Evolutionary conservation across 2,797 vertebrate genomes (phyloP), one percentile per base, ranked within the genome.

Genomic region (Melanotaenia nigrans): DNA sequence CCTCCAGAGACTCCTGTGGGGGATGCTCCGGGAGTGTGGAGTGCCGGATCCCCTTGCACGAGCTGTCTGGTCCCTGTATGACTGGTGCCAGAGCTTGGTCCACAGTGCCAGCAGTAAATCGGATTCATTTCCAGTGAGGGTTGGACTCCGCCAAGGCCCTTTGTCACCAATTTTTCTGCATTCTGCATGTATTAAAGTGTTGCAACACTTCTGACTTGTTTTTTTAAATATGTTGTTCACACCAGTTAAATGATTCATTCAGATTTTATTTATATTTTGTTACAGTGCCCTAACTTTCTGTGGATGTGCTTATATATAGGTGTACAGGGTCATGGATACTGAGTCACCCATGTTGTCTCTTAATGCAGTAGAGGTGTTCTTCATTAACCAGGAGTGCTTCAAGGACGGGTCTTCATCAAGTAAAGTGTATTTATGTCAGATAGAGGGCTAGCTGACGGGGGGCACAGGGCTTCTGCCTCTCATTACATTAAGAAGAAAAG

Each of bases 341-440:
- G 54, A 78, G 71, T 60, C 75, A 45, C 20, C 40, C 54, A 30
- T 80, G 79, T 81, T 79, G 84, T 86, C 61, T 76, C 63, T 70
- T 89, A 83, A 89, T 87, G 85, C 85, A 81, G 78, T 75, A 64
- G 62, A 84, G 62, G 77, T 68, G 22, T 71, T 89, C 81, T 93
- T 93, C 88, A 93, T 93, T 91, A 92, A 79, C 62, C 76, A 82
- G 71, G 61, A 92, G 92, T 92, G 91, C 87, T 77, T 75, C 64
- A 60, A 67, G 83, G 82, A 91, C 51, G 24, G 77, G 42, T 73
- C 79, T 85, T 93, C 90, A 93, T 95, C 90, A 92, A 77, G 78
- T 65, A 88, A 91, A 95, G 93, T 94, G 92, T 88, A 85, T 90
- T 91, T 70, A 58, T 92, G 91, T 92, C 87, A 86, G 86, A 80